Base-by-base conservation (phyloP, 2,888 invertebrate species). In the Spialia ferax region DNA sequence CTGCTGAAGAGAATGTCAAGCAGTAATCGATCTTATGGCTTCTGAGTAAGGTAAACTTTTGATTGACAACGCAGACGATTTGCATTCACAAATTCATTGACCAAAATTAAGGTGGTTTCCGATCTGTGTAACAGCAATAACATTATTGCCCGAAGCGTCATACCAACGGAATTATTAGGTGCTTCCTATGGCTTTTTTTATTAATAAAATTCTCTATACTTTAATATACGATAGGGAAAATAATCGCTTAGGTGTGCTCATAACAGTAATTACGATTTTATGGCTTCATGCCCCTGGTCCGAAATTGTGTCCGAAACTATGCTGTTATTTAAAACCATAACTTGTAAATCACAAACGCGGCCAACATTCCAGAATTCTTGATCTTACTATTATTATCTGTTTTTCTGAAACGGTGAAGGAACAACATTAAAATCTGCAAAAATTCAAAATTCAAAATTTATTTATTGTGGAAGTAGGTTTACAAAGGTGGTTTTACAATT, bases 81-180 rank as follows among this genome's bases (percentile, higher is more conserved):
- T 89, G 87, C 88, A 91, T 93, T 86, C 83, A 80, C 84, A 85
- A 88, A 89, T 87, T 87, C 91, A 91, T 87, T 91, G 88, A 92
- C 86, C 83, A 85, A 89, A 91, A 89, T 91, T 88, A 87, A 88
- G 87, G 89, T 79, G 84, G 88, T 91, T 89, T 90, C 86, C 89
- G 89, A 91, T 89, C 83, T 63, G 45, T 84, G 59, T 80, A 80
- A 83, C 78, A 86, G 86, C 84, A 85, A 87, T 89, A 91, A 87
- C 83, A 78, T 79, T 81, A 78, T 83, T 71, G 91, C 93, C 89
- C 75, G 75, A 69, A 85, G 91, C 84, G 79, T 80, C 59, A 52
- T 79, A 81, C 80, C 80, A 84, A 80, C 80, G 80, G 81, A 81
- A 80, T 83, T 86, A 86, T 88, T 82, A 82, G 80, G 78, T 81